Base-by-base conservation (phyloP, 1,140 invertebrate species). In the Tribolium castaneum region DNA sequence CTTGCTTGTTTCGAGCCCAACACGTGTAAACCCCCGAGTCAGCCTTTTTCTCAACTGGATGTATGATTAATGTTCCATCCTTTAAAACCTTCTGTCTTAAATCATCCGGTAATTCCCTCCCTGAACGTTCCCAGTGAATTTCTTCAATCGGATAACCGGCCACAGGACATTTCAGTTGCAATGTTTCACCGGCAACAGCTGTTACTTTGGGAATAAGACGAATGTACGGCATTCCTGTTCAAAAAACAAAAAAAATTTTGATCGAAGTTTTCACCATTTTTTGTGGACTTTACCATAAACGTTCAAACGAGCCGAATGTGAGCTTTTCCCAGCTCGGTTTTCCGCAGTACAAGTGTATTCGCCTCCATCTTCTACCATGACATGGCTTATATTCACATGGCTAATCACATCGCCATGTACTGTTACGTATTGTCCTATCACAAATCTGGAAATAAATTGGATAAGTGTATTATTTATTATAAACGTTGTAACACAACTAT, bases 341-440 rank as follows among this genome's bases (percentile, higher is more conserved):
- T 92, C 91, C 0, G 94, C 94, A 1, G 89, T 91, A 85, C 96
- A 97, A 50, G 91, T 91, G 87, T 96, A 97, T 85, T 95, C 92
- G 1, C 96, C 96, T n/a, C 95, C 95, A 84, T 96, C 95, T 85
- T 95, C 92, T 3, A 96, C 92, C 87, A 92, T 91, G 50, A 96
- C 93, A 80, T 93, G 91, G 78, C 93, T 94, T 81, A 97, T 95
- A 87, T 97, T 97, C 77, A 96, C 92, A 87, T 95, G 94, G 85
- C 94, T 95, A 85, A 95, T 93, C 77, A 96, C 94, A 86, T 96
- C 94, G 50, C 94, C 94, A 83, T 94, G 92, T 6, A 92, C 90
- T 6, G 93, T 95, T 56, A 94, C 92, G 86, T 94, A 95, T 84
- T 95, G 93, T 22, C 94, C 94, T 82, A 95, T 93, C 84, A 93